Base-by-base conservation (phyloP, 2,113 vertebrate species). In the Vombatus ursinus region DNA sequence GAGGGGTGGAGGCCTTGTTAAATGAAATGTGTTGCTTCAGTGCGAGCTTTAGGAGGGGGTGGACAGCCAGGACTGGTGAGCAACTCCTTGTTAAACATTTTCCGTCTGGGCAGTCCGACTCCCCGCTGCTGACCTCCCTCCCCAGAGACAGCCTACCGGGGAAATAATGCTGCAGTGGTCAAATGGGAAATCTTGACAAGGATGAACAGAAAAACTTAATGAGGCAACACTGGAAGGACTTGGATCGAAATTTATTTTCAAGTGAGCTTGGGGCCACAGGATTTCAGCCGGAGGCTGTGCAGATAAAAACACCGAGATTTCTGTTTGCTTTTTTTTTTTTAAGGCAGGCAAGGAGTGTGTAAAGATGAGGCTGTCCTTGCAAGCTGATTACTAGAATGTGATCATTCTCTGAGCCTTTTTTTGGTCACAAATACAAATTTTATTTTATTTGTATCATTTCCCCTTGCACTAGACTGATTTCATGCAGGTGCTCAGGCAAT, bases 191-290 rank as follows among this genome's bases (percentile, higher is more conserved):
- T 92, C 91, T 90, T 96, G 94, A 95, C 93, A 95, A 94, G 77
- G 90, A 94, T 54, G 94, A 95, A 54, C 92, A 97, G 96, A 44
- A 93, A 94, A 94, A 95, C 50, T 53, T 53, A 95, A 95, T 92
- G 89, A 96, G 92, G 94, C 31, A 93, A 92, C 92, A 49, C 94
- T 26, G 84, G 92, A 92, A 0, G 0, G 47, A 93, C 95, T n/a
- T 91, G 37, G 93, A 95, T 90, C 0, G 0, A 90, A 95, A 93
- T 90, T 25, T 52, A 92, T 94, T 96, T 96, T 50, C 50, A 48
- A 52, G 57, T 50, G 47, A 92, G 44, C 9, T 0, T 37, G 12
- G 52, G 44, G 89, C 53, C 50, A 19, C 50, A 9, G 61, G 91
- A 57, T 93, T 28, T 89, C 50, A 89, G 68, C 50, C 50, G 49